A percentile compares a stretch with the other conserved stretches of the same genome.
These are phyloP conservation scores for Anadara kagoshimensis DNA, from an alignment of 1,140 invertebrate species.

Conservation along the genomic window DNA sequence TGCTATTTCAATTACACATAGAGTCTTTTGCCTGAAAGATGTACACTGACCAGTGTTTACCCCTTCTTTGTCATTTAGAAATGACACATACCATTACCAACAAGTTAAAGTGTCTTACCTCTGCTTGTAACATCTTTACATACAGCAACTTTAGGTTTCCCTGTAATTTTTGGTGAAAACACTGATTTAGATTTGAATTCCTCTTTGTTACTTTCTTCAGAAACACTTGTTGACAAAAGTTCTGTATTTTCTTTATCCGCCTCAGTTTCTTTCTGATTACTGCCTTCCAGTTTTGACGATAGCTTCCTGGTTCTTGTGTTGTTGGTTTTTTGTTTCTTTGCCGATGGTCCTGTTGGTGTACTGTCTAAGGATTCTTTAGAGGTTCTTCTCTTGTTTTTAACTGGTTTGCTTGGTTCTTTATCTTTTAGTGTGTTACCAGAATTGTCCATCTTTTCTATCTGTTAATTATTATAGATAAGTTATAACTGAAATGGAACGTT, in stretches of 20 bases:
- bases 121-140: conserved; percentile 62
- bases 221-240: too few species aligned
- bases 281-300: conserved; percentile 26
- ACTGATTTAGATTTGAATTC: too few species aligned
- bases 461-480: too few species aligned
- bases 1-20: too few species aligned
- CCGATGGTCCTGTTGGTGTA: conserved; percentile 41
- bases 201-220: too few species aligned
- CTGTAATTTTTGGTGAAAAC: neutral
- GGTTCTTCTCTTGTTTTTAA: conserved; percentile 43
- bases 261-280: conserved; percentile 3
- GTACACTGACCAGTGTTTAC: too few species aligned
- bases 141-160: conserved; percentile 27
- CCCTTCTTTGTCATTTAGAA: too few species aligned
- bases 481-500: neutral
- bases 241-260: conserved; percentile 22
- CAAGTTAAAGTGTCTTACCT: conserved; percentile 41
- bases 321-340: conserved; percentile 41
- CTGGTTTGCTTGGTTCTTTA: conserved; percentile 35
- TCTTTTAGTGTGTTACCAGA: conserved; percentile 19
- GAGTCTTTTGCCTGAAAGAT: too few species aligned
- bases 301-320: conserved; percentile 15
- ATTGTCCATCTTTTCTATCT: conserved; percentile 26
- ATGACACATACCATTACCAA: neutral
- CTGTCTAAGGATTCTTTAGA: conserved; percentile 43